These are phyloP conservation scores for Sebastes nivosus DNA, from an alignment of 2,797 vertebrate genomes.

Conservation along the genomic window DNA sequence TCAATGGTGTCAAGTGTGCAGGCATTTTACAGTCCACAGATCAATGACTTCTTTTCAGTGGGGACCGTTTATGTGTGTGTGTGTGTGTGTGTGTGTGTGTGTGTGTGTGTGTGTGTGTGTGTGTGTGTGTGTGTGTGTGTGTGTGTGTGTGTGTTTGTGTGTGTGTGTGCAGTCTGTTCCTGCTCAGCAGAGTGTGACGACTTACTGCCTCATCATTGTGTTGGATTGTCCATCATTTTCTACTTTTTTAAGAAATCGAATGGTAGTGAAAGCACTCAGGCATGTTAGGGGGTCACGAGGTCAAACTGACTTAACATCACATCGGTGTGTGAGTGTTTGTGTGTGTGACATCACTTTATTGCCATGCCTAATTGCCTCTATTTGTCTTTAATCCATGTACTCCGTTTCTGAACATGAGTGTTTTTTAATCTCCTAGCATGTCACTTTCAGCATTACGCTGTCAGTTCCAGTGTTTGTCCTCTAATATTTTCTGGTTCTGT, in stretches of 20 bases:
- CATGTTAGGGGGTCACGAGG: conserved; percentile 8
- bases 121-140: neutral
- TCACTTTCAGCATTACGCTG: neutral
- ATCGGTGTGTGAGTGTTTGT: neutral
- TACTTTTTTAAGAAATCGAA: conserved; percentile 33
- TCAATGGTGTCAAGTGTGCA: conserved; percentile 34
- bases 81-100: neutral
- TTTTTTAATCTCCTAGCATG: neutral
- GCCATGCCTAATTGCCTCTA: neutral
- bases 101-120: neutral
- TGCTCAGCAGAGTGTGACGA: conserved; percentile 23
- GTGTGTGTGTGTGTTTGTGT: neutral
- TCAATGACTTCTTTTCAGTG: conserved; percentile 25
- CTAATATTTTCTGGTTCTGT: neutral
- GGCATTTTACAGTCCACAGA: conserved; percentile 13
- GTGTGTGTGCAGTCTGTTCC: conserved; percentile 1
- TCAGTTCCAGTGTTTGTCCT: neutral
- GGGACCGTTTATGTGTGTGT: neutral
- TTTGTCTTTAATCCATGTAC: neutral
- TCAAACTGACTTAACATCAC: conserved; percentile 9
- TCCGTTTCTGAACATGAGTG: neutral
- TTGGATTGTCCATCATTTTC: conserved; percentile 26
- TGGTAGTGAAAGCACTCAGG: conserved; percentile 3
- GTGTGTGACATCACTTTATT: neutral
- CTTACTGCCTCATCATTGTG: conserved; percentile 30